phyloP scores from a whole-genome alignment of 1,140 invertebrate genomes.

The Sinonovacula constricta region DNA sequence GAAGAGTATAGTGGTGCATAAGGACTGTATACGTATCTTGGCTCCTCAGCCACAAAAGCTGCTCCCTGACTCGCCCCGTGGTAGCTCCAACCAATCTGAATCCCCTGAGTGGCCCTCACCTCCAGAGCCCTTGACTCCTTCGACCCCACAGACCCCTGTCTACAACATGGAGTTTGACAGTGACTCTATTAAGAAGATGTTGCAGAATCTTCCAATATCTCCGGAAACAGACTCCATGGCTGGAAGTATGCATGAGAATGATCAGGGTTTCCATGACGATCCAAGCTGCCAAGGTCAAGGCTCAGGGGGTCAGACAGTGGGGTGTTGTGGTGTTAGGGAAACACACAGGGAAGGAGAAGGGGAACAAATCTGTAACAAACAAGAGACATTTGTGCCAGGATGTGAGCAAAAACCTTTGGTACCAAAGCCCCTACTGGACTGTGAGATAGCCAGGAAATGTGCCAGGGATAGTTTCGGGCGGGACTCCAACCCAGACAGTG shows the following conservation, averaged over 20 bases:
- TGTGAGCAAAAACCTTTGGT: not conserved
- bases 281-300: constrained; percentile 3
- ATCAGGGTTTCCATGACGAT: constrained; percentile 69
- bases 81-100: constrained; percentile 65
- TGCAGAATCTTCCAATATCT: constrained; percentile 90
- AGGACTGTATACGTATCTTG: constrained; percentile 54
- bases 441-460: constrained; percentile 95
- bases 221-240: constrained; percentile 55
- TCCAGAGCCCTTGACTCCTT: constrained; percentile 73
- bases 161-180: constrained; percentile 82
- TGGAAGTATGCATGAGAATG: constrained; percentile 62
- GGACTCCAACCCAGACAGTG: constrained; percentile 79
- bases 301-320: not conserved
- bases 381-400: constrained; percentile 44
- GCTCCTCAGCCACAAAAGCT: constrained; percentile 57
- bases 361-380: not conserved
- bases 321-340: constrained; percentile 2
- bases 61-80: constrained; percentile 22
- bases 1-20: constrained; percentile 41
- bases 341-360: constrained; percentile 6
- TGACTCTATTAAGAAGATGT: constrained; percentile 93
- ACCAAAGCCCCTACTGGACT: constrained; percentile 87
- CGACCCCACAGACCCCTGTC: constrained; percentile 67
- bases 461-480: constrained; percentile 89
- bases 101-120: constrained; percentile 77